Conservation (phyloP, 37 sponge, comb jelly and placozoan species). For the Tethya wilhelma region DNA sequence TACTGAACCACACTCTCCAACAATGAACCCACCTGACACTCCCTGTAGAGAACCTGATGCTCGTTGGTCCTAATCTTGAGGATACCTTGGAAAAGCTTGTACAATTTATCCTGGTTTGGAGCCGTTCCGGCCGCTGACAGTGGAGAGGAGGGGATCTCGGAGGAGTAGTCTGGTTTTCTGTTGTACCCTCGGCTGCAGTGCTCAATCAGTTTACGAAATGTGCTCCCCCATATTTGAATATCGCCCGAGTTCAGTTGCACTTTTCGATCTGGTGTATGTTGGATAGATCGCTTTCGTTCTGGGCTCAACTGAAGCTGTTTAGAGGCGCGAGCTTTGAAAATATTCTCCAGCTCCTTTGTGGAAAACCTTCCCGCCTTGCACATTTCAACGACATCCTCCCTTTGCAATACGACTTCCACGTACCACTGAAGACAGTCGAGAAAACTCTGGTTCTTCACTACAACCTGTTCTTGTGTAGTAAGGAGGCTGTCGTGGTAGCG, state of each 20-base stretch:
- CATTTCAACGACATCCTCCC: conserved; percentile 10
- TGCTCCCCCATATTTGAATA: conserved; percentile 17
- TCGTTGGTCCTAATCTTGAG: conserved; percentile 46
- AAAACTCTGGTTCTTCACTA: not conserved
- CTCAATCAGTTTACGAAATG: conserved; percentile 55
- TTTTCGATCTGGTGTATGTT: not conserved
- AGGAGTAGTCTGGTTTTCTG: not conserved
- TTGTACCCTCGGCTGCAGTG: not conserved
- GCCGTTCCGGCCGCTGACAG: not conserved
- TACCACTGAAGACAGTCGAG: conserved; percentile 45
- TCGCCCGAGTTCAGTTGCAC: not conserved
- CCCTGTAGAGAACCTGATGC: conserved; percentile 55
- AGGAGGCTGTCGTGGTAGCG: not conserved
- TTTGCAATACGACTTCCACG: conserved; percentile 16
- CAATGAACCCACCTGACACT: conserved; percentile 36
- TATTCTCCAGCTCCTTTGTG: conserved; percentile 44
- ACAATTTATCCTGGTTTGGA: conserved; percentile 38
- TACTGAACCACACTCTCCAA: not conserved
- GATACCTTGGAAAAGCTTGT: conserved; percentile 69
- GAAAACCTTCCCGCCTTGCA: conserved; percentile 49
- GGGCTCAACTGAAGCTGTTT: not conserved
- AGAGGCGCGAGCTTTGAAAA: conserved; percentile 32
- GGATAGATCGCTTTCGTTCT: too few species aligned
- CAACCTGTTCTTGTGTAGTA: conserved; percentile 13
- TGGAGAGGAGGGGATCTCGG: not conserved